Conservation (phyloP, 1,140 invertebrate genomes). For the Olivierus martensii region DNA sequence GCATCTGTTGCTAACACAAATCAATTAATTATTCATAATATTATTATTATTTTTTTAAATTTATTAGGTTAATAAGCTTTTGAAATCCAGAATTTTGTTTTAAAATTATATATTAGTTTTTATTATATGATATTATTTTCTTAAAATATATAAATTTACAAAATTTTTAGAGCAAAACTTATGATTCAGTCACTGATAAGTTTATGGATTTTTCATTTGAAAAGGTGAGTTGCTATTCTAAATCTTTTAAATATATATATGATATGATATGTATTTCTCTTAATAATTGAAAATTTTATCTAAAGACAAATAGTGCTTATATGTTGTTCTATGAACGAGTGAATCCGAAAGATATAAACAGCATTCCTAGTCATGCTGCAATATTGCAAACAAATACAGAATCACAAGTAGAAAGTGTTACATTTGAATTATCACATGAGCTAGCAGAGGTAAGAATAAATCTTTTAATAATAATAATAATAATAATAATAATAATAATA, state of each 20-base stretch:
- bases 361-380: neutral
- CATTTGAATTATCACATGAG: constrained; percentile 52
- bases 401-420: constrained; percentile 22
- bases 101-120: too few relatives aligned
- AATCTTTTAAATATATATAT: neutral
- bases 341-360: constrained; percentile 8
- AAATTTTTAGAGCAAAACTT: constrained; percentile 71
- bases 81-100: too few relatives aligned
- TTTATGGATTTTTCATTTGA: constrained; percentile 96
- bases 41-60: too few relatives aligned
- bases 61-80: too few relatives aligned
- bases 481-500: too few relatives aligned
- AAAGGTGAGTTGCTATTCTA: constrained; percentile 38
- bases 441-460: constrained; percentile 42
- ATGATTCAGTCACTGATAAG: constrained; percentile 88
- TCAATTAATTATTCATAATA: too few relatives aligned
- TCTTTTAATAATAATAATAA: too few relatives aligned
- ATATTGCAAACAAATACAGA: constrained; percentile 20
- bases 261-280: neutral
- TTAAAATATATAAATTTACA: too few relatives aligned
- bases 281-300: neutral
- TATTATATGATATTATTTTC: too few relatives aligned
- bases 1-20: too few relatives aligned
- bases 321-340: constrained; percentile 88
- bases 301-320: constrained; percentile 79